These are phyloP conservation scores for Morelia viridis DNA, from an alignment of 2,797 vertebrate species.

Conservation along the genomic window DNA sequence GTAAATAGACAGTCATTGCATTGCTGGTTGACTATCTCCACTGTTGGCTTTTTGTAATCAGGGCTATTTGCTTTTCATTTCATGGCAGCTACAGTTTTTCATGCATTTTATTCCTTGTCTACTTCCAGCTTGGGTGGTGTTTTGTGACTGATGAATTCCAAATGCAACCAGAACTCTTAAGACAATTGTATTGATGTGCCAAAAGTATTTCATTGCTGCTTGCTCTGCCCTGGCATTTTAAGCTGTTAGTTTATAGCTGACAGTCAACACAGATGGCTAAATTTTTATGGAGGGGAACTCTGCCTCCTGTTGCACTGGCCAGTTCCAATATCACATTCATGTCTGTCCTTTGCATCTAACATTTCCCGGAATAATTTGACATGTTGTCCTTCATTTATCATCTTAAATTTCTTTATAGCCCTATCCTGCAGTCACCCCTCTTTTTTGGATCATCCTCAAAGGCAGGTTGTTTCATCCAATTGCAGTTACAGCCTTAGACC, in stretches of 20 bases:
- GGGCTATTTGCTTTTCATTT: neutral
- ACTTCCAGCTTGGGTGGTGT: neutral
- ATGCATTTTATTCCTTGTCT: neutral
- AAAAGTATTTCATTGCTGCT: neutral
- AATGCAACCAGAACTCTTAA: neutral
- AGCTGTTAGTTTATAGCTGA: neutral
- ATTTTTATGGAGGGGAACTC: neutral
- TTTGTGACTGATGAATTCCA: neutral
- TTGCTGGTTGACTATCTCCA: neutral
- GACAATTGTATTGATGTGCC: neutral
- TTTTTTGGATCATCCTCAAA: neutral
- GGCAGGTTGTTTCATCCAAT: neutral
- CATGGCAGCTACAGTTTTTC: neutral
- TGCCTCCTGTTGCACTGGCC: neutral
- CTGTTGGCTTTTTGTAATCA: neutral
- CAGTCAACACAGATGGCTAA: neutral
- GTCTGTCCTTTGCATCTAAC: too few relatives aligned
- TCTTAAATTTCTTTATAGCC: neutral
- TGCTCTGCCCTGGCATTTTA: neutral
- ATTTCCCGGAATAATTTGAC: neutral
- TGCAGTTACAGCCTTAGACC: neutral
- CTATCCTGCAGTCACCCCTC: neutral
- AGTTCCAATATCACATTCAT: neutral
- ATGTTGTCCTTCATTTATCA: neutral
- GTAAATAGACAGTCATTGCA: neutral